Conservation (phyloP, 1,140 invertebrate species). For the Drosophila tristis region DNA sequence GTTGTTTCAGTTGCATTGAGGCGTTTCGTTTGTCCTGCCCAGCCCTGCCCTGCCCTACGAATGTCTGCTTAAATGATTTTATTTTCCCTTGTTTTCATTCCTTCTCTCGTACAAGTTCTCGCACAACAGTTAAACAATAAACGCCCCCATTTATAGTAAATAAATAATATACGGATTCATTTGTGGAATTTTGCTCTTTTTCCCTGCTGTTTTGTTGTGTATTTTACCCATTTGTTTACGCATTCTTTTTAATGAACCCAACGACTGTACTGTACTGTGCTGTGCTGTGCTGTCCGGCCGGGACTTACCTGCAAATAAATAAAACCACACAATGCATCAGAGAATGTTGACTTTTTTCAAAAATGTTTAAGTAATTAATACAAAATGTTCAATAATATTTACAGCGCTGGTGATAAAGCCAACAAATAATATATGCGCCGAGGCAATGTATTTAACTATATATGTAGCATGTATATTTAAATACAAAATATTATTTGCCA, state of each 20-base stretch:
- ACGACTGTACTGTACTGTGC: too few species aligned
- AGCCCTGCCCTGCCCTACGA: not conserved
- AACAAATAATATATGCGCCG: too few species aligned
- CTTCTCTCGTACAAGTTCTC: slow-evolving; percentile 1
- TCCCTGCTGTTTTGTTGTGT: not conserved
- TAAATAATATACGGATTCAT: slow-evolving; percentile 44
- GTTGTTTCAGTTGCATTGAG: slow-evolving; percentile 8
- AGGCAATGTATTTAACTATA: too few species aligned
- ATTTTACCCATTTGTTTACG: slow-evolving; percentile 28
- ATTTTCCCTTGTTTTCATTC: slow-evolving; percentile 15
- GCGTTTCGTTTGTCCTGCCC: slow-evolving; percentile 12
- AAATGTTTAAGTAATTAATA: slow-evolving; percentile 52
- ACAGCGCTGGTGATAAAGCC: too few species aligned
- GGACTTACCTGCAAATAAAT: slow-evolving; percentile 55
- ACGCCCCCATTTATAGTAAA: slow-evolving; percentile 30
- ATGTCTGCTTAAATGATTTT: slow-evolving; percentile 21
- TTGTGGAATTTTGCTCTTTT: slow-evolving; percentile 39
- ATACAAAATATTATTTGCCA: too few species aligned
- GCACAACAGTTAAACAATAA: slow-evolving; percentile 31
- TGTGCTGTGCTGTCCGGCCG: not conserved
- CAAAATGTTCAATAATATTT: too few species aligned
- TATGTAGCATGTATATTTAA: too few species aligned
- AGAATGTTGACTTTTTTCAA: slow-evolving; percentile 14
- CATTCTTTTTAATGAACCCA: slow-evolving; percentile 38
- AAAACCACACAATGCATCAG: slow-evolving; percentile 28